Conservation (phyloP, 2,888 invertebrate species). For the Apeira syringaria region DNA sequence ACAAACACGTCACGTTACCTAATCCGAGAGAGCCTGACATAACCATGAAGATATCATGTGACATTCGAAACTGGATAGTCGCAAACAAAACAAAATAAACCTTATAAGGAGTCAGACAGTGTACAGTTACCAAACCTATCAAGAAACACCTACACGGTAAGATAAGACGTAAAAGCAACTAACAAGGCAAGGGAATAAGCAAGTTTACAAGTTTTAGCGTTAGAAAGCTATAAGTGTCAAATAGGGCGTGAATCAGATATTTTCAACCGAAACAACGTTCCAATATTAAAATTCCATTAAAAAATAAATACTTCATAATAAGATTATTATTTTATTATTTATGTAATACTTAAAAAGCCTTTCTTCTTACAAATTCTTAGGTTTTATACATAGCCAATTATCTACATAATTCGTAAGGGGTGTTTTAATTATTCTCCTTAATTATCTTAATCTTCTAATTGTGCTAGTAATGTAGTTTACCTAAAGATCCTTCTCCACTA, state of each 20-base stretch:
- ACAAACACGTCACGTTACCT: background rate
- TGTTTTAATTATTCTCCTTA: too few relatives aligned
- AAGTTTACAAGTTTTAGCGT: slow-evolving; percentile 14
- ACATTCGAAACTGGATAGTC: slow-evolving; percentile 9
- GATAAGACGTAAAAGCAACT: slow-evolving; percentile 14
- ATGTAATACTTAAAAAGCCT: too few relatives aligned
- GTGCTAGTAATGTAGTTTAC: too few relatives aligned
- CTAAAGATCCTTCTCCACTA: too few relatives aligned
- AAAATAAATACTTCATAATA: too few relatives aligned
- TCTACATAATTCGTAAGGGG: too few relatives aligned
- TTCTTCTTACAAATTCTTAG: too few relatives aligned
- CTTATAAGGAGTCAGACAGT: slow-evolving; percentile 12
- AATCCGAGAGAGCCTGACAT: slow-evolving; percentile 1
- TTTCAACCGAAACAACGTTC: too few relatives aligned
- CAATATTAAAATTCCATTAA: too few relatives aligned
- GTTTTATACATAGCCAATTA: too few relatives aligned
- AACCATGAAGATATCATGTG: slow-evolving; percentile 7
- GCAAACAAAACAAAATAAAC: slow-evolving; percentile 9
- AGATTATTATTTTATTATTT: too few relatives aligned
- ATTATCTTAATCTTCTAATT: too few relatives aligned
- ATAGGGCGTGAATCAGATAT: background rate
- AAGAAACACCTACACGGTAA: slow-evolving; percentile 19
- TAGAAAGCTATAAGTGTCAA: slow-evolving; percentile 10
- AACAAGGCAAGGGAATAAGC: slow-evolving; percentile 15
- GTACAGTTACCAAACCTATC: slow-evolving; percentile 20